These are phyloP conservation scores for Gambusia yucatana DNA, from an alignment of 2,797 vertebrate genomes.

Conservation along the genomic window DNA sequence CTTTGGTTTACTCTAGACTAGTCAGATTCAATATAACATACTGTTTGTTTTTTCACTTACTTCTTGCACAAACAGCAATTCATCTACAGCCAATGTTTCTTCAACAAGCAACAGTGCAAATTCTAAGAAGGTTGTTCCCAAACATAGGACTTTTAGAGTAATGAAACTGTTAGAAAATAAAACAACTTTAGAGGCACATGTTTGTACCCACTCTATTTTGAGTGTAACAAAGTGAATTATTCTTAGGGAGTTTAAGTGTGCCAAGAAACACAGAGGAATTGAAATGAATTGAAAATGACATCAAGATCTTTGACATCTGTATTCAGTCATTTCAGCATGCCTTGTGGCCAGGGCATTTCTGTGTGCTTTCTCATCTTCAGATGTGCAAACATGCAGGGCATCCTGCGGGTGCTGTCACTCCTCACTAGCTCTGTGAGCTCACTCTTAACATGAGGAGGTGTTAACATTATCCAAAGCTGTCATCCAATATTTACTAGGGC, in stretches of 20 bases:
- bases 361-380: slow-evolving; percentile 42
- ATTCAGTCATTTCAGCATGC: slow-evolving; percentile 43
- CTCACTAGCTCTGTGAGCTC: slow-evolving; percentile 42
- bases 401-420: slow-evolving; percentile 42
- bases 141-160: slow-evolving; percentile 49
- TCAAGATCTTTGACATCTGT: slow-evolving; percentile 16
- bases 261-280: slow-evolving; percentile 28
- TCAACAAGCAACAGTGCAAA: slow-evolving; percentile 49
- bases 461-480: slow-evolving; percentile 48
- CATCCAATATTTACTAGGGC: slow-evolving; percentile 53
- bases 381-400: slow-evolving; percentile 21
- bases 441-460: slow-evolving; percentile 50
- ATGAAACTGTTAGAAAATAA: slow-evolving; percentile 62
- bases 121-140: slow-evolving; percentile 37
- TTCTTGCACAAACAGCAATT: slow-evolving; percentile 56
- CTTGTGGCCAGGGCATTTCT: slow-evolving; percentile 28
- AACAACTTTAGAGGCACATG: slow-evolving; percentile 54
- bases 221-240: slow-evolving; percentile 16
- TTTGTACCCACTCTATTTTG: slow-evolving; percentile 37
- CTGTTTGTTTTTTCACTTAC: slow-evolving; percentile 45
- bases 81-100: slow-evolving; percentile 40
- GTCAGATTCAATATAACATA: slow-evolving; percentile 47
- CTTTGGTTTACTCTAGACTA: slow-evolving; percentile 39
- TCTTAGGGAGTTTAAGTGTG: slow-evolving; percentile 34
- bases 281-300: slow-evolving; percentile 35